These are phyloP conservation scores for Ameiurus melas DNA, from an alignment of 2,113 vertebrate species.

Conservation along the genomic window DNA sequence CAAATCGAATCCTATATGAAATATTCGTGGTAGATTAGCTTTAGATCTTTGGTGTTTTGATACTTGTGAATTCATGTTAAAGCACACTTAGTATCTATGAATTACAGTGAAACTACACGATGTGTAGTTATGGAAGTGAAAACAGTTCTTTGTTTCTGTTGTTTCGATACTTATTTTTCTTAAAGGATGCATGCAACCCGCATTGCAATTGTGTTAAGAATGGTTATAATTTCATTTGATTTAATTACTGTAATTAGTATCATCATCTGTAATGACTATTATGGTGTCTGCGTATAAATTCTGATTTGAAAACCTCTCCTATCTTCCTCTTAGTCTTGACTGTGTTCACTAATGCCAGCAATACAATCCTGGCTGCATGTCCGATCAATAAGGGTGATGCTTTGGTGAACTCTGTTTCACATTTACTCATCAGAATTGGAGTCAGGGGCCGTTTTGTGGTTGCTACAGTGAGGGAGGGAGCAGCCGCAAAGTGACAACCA, in stretches of 20 bases:
- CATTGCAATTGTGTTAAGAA: slow-evolving; percentile 24
- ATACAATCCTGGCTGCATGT: slow-evolving; percentile 4
- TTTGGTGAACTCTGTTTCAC: slow-evolving; percentile 20
- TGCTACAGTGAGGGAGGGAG: background rate
- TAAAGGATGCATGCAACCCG: slow-evolving; percentile 39
- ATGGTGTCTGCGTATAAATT: background rate
- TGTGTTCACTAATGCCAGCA: background rate
- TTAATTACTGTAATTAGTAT: slow-evolving; percentile 45
- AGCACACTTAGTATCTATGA: background rate
- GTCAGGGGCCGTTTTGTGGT: slow-evolving; percentile 28
- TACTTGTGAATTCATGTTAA: background rate
- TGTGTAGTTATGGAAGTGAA: background rate
- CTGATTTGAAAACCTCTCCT: background rate
- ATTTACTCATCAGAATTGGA: slow-evolving; percentile 35
- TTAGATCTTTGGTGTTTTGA: background rate
- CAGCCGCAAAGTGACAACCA: slow-evolving; percentile 12
- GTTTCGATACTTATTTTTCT: slow-evolving; percentile 39
- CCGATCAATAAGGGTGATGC: slow-evolving; percentile 17
- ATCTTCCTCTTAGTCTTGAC: background rate
- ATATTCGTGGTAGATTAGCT: background rate
- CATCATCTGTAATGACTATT: slow-evolving; percentile 18
- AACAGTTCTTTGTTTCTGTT: background rate
- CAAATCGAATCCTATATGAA: background rate
- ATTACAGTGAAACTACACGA: background rate
- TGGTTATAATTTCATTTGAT: background rate